phyloP scores from a whole-genome alignment of 2,888 invertebrate species.

The Halictus quadricinctus region DNA sequence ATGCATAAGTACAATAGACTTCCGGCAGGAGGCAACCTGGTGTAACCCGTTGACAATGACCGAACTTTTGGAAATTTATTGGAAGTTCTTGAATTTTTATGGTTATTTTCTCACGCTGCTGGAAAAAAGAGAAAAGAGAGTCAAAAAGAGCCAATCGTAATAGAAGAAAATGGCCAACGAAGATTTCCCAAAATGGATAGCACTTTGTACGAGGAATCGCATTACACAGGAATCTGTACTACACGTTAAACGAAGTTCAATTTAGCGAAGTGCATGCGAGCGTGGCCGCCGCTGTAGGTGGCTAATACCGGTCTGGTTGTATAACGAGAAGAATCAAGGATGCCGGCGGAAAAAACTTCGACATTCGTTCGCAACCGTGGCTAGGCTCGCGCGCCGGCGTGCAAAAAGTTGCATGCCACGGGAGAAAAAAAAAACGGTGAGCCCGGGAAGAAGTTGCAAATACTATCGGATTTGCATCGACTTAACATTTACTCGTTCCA shows the following conservation, averaged over 20 bases:
- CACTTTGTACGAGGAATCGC: too few species aligned
- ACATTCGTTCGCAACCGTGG: neutral
- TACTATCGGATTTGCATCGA: neutral
- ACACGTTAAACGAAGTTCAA: neutral
- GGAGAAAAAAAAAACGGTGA: neutral
- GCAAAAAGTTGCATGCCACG: neutral
- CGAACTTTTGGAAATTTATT: too few species aligned
- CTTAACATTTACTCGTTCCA: neutral
- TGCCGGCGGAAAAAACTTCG: neutral
- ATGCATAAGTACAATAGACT: too few species aligned
- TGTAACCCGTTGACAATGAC: too few species aligned
- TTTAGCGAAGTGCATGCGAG: neutral
- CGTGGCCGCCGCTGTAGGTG: neutral
- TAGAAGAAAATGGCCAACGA: neutral
- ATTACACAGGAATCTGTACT: neutral
- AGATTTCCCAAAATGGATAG: neutral
- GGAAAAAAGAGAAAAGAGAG: too few species aligned
- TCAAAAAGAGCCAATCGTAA: neutral
- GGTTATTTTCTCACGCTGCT: too few species aligned
- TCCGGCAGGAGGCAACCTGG: too few species aligned
- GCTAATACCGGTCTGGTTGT: conserved; percentile 1
- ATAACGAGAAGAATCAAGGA: conserved; percentile 17
- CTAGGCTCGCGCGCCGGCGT: neutral
- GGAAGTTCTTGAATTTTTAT: neutral
- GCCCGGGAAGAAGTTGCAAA: neutral